Conservation (phyloP, 2,797 vertebrate species). For the Lacerta viridis region DNA sequence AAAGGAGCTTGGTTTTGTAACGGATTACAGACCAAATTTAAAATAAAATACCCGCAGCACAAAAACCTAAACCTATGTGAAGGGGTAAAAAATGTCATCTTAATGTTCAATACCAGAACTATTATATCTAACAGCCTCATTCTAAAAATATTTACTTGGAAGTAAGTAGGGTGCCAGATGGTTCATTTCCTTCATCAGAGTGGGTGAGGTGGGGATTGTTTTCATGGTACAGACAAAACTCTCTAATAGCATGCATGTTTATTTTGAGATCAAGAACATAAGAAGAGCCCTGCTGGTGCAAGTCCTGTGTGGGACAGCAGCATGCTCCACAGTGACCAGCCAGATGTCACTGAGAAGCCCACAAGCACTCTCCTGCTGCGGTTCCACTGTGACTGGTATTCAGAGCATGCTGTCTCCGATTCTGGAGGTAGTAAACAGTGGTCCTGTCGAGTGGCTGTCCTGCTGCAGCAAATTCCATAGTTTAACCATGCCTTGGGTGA, state of each 20-base stretch:
- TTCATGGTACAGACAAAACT: not conserved
- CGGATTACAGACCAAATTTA: not conserved
- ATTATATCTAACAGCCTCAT: not conserved
- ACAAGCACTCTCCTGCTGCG: too few species aligned
- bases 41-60: not conserved
- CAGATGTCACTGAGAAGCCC: too few species aligned
- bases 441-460: too few species aligned
- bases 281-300: too few species aligned
- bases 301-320: too few species aligned
- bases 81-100: not conserved
- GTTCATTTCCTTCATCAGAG: not conserved
- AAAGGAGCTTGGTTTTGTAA: not conserved
- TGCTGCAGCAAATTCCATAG: too few species aligned
- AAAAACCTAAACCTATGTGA: not conserved
- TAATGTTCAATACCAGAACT: not conserved
- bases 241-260: not conserved
- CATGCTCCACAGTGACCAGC: too few species aligned
- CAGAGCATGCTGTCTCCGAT: too few species aligned
- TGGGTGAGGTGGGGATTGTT: not conserved
- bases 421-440: too few species aligned
- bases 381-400: too few species aligned
- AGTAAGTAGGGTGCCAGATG: not conserved
- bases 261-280: not conserved
- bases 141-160: not conserved
- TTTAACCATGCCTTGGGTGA: too few species aligned